Base-by-base conservation (phyloP, 2,888 invertebrate species). In the Ormyrus pomaceus region DNA sequence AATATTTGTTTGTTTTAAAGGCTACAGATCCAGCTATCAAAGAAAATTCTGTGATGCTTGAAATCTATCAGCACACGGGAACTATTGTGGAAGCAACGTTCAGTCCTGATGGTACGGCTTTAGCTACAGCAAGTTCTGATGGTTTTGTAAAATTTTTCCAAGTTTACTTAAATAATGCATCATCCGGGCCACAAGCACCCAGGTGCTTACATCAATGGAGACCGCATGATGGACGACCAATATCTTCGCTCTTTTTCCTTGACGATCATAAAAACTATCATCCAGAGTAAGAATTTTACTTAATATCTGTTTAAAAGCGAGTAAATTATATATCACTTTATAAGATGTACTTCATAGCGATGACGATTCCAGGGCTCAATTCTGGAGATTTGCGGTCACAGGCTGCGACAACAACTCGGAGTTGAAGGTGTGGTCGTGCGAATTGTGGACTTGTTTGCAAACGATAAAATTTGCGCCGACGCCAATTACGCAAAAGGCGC, bases 311-410 rank as follows among this genome's bases (percentile, higher is more conserved):
- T 9, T 51, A 68, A 53, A 68, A 8, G 77, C 34, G 4, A 34
- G 34, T 34, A 34, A 34, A 34, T 34, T 34, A 34, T 34, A 34
- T 34, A 34, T 34, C 4, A 34, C 34, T 34, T 34, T 34, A 34
- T 34, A 34, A 34, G 34, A 34, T 4, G 34, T 34, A 34, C 34
- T 34, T 34, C 55, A 81, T 48, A 65, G 72, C 46, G 8, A 74
- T 58, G 19, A 71, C 51, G 61, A 71, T 76, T 88, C 69, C 85
- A 94, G 94, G 84, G 93, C 93, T 11, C 94, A 95, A 88, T 98
- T 98, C 91, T 99, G 99, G 99, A 98, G 98, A 91, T 98, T 96
- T 91, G 98, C 97, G 0, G 94, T 99, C 61, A 98, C 99, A 0
- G 97, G 97, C 0, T 95, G 97, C 0, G 95, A 96, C 83, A 94